Conservation (phyloP, 1,140 invertebrate genomes). For the Hyphantria cunea region DNA sequence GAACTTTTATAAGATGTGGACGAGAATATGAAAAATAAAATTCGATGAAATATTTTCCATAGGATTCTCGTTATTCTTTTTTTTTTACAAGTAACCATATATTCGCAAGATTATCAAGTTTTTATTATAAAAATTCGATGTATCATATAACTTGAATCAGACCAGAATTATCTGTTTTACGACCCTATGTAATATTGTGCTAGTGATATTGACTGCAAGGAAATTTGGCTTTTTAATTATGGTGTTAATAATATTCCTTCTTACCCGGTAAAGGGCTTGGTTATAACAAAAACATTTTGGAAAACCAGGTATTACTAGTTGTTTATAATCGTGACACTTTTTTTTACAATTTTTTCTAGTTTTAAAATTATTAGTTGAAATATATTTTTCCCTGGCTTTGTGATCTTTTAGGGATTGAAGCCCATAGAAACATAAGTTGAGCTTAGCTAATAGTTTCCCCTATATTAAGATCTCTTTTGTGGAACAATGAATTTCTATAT, state of each 20-base stretch:
- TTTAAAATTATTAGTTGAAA: conserved; percentile 54
- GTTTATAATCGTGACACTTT: conserved; percentile 51
- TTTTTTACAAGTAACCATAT: no score
- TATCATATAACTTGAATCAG: no score
- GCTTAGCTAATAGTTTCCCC: conserved; percentile 32
- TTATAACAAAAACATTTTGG: conserved; percentile 20
- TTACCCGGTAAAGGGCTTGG: conserved; percentile 26
- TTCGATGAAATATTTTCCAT: no score
- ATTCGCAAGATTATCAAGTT: no score
- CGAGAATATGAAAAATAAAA: no score
- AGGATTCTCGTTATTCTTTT: no score
- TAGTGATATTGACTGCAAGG: no score
- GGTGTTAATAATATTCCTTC: conserved; percentile 18
- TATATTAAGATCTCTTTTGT: conserved; percentile 43
- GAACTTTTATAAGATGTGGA: no score
- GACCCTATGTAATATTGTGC: no score
- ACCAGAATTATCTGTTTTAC: no score
- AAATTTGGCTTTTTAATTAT: not conserved
- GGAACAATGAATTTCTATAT: conserved; percentile 60
- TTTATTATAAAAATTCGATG: no score
- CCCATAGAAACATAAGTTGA: conserved; percentile 42
- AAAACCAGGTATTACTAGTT: conserved; percentile 46
- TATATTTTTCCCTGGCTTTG: conserved; percentile 34
- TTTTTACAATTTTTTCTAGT: conserved; percentile 43
- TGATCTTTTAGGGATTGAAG: conserved; percentile 41